Evolutionary conservation across 2,888 invertebrate genomes (phyloP).

Genomic region (Azorinus chamasolen): DNA sequence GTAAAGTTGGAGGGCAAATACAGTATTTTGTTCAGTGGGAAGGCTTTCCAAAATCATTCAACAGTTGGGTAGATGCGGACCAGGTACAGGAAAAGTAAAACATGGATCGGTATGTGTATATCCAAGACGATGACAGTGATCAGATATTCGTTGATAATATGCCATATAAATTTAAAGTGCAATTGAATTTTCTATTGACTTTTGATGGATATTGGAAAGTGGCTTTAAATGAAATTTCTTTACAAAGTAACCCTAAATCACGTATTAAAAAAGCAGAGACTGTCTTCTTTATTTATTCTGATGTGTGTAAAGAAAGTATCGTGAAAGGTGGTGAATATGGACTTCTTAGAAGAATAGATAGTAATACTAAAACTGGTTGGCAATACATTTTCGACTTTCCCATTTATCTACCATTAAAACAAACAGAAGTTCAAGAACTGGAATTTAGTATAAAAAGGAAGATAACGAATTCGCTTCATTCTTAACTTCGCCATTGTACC

Average conservation of each 20-base stretch:
- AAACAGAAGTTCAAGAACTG: slow-evolving; percentile 38
- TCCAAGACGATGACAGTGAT: slow-evolving; percentile 39
- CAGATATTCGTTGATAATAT: slow-evolving; percentile 36
- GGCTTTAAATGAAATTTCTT: slow-evolving; percentile 39
- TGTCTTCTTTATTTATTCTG: slow-evolving; percentile 39
- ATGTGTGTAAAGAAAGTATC: slow-evolving; percentile 49
- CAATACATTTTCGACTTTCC: slow-evolving; percentile 38
- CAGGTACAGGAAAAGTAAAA: slow-evolving; percentile 28
- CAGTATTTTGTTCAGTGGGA: slow-evolving; percentile 41
- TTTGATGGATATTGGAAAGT: slow-evolving; percentile 56
- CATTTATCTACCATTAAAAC: slow-evolving; percentile 48
- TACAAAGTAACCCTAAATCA: slow-evolving; percentile 18
- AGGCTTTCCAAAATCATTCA: slow-evolving; percentile 32
- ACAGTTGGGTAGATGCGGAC: slow-evolving; percentile 27
- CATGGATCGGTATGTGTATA: slow-evolving; percentile 43
- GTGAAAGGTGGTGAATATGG: slow-evolving; percentile 29
- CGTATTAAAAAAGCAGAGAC: slow-evolving; percentile 7
- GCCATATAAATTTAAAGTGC: slow-evolving; percentile 41
- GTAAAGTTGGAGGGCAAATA: slow-evolving; percentile 29
- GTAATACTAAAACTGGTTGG: slow-evolving; percentile 33
- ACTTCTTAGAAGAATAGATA: slow-evolving; percentile 39
- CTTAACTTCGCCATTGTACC: slow-evolving; percentile 39
- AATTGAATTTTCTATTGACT: slow-evolving; percentile 35
- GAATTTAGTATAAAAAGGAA: slow-evolving; percentile 51
- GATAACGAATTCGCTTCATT: slow-evolving; percentile 45